phyloP scores from a whole-genome alignment of 1,140 invertebrate species.

The Dendrolimus punctatus region DNA sequence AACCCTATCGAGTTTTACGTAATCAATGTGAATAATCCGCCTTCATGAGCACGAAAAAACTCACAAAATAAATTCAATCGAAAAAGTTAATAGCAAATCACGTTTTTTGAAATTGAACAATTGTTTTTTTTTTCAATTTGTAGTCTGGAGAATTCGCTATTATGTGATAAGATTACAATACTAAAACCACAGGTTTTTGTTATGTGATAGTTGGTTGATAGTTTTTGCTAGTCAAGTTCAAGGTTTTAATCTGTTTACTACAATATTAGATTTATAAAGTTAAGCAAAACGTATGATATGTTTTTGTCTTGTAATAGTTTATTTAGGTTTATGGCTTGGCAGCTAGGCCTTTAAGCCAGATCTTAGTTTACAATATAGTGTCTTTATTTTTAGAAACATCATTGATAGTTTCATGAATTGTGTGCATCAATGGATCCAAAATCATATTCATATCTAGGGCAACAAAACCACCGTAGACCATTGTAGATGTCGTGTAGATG shows the following conservation, averaged over 20 bases:
- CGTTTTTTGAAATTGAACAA: constrained; percentile 18
- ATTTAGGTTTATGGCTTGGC: background rate
- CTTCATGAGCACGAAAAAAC: too few relatives aligned
- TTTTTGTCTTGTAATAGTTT: background rate
- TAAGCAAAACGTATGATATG: too few relatives aligned
- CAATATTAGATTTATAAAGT: background rate
- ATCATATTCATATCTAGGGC: too few relatives aligned
- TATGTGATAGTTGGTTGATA: constrained; percentile 3
- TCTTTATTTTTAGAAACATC: too few relatives aligned
- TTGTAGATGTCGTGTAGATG: too few relatives aligned
- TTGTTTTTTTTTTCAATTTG: constrained; percentile 21
- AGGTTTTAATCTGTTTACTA: background rate
- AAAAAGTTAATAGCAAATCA: constrained; percentile 19
- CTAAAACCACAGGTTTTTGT: constrained; percentile 6
- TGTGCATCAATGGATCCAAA: too few relatives aligned
- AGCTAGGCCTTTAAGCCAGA: background rate
- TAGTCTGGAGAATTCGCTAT: constrained; percentile 27
- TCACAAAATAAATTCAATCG: too few relatives aligned
- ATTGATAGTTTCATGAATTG: too few relatives aligned
- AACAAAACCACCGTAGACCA: too few relatives aligned
- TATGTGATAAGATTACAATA: constrained; percentile 35
- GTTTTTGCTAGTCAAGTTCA: constrained; percentile 15
- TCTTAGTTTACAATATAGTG: too few relatives aligned
- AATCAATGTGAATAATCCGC: too few relatives aligned
- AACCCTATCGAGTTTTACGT: too few relatives aligned